Conservation (phyloP, 2,888 invertebrate genomes). For the Zeuzera pyrina region DNA sequence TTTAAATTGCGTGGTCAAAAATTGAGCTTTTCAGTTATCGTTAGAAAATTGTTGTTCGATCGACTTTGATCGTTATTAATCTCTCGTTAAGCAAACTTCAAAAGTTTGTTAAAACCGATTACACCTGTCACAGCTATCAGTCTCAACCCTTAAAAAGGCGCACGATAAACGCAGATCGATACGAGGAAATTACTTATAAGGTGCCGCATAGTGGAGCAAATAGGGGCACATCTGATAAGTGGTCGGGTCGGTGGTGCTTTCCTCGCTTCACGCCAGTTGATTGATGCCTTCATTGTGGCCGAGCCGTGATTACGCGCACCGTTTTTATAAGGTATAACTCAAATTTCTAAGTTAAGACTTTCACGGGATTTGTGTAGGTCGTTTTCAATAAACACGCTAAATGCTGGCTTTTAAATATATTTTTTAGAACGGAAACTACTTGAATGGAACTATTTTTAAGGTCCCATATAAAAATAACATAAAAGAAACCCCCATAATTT, state of each 20-base stretch:
- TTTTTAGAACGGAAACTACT: no score
- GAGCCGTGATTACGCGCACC: constrained; percentile 8
- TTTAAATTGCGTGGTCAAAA: neutral
- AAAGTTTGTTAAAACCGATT: constrained; percentile 3
- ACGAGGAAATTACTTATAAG: constrained; percentile 63
- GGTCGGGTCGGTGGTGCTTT: constrained; percentile 34
- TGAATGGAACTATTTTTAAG: no score
- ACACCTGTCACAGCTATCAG: constrained; percentile 10
- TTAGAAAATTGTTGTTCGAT: neutral
- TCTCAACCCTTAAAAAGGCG: constrained; percentile 12
- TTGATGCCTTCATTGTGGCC: constrained; percentile 59
- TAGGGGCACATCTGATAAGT: constrained; percentile 61
- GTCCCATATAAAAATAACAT: no score
- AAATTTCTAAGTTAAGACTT: no score
- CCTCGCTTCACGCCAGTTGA: constrained; percentile 59
- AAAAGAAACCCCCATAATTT: no score
- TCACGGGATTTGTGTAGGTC: no score
- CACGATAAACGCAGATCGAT: constrained; percentile 33
- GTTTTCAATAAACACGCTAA: no score
- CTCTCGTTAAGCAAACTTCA: constrained; percentile 1
- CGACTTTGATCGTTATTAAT: neutral
- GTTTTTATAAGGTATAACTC: no score
- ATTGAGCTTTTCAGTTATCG: neutral
- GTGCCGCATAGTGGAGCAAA: constrained; percentile 56
- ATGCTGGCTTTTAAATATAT: no score